These are phyloP conservation scores for Pterostichus madidus DNA, from an alignment of 2,888 invertebrate species.

Conservation along the genomic window DNA sequence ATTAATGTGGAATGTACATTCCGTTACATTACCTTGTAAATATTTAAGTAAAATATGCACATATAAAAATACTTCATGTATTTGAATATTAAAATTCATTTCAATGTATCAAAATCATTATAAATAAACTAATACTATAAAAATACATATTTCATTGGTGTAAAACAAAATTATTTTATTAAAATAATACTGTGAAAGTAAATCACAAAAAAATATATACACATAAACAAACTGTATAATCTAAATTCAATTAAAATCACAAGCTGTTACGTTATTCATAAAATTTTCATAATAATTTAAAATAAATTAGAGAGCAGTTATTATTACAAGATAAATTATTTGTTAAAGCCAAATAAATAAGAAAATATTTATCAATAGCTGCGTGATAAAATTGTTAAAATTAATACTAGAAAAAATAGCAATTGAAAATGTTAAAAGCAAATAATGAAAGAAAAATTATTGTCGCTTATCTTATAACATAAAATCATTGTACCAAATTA, in stretches of 20 bases:
- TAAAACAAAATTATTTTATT: conserved; percentile 37
- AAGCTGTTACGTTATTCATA: conserved; percentile 15
- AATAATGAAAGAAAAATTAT: conserved; percentile 12
- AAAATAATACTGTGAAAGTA: conserved; percentile 47
- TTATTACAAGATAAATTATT: not conserved
- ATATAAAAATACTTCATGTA: conserved; percentile 26
- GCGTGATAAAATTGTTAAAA: conserved; percentile 1
- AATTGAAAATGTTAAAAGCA: conserved; percentile 3
- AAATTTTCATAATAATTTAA: conserved; percentile 1
- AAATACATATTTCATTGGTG: conserved; percentile 40
- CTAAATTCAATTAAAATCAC: conserved; percentile 28
- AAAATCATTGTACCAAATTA: conserved; percentile 22
- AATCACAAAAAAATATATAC: conserved; percentile 40
- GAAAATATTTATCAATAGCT: not conserved
- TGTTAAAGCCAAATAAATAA: conserved; percentile 7
- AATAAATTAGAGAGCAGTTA: not conserved
- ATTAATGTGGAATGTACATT: conserved; percentile 31
- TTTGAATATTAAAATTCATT: conserved; percentile 21
- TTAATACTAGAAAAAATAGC: conserved; percentile 8
- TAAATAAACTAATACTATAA: conserved; percentile 11
- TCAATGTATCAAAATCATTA: conserved; percentile 49
- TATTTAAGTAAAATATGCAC: conserved; percentile 12
- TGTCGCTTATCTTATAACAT: conserved; percentile 23
- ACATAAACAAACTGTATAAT: conserved; percentile 8
- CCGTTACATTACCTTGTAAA: conserved; percentile 46